phyloP scores from a whole-genome alignment of 2,113 vertebrate genomes.

The Catharus bicknelli region DNA sequence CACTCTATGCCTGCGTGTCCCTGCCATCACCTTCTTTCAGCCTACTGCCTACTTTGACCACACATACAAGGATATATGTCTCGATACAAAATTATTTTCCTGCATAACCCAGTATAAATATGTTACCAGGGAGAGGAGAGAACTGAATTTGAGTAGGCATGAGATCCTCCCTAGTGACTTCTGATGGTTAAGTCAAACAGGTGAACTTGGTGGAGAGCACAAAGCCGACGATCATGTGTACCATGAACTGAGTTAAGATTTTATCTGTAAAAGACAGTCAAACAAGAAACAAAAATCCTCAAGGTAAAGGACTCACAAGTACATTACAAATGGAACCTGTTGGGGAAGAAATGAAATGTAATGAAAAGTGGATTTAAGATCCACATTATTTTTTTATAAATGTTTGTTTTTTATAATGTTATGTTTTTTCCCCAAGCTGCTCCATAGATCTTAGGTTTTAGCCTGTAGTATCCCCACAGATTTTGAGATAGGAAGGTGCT shows the following conservation, averaged over 20 bases:
- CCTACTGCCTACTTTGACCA: not conserved
- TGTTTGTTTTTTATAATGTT: not conserved
- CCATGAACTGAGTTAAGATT: not conserved
- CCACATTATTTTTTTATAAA: not conserved
- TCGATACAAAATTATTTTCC: not conserved
- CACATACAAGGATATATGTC: not conserved
- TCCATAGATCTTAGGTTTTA: not conserved
- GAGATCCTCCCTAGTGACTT: not conserved
- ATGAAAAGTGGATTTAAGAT: not conserved
- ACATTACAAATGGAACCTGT: not conserved
- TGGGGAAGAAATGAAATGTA: not conserved
- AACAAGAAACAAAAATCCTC: not conserved
- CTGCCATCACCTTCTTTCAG: not conserved
- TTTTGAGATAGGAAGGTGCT: not conserved
- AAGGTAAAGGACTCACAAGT: not conserved
- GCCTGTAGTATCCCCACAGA: not conserved
- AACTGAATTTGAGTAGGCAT: not conserved
- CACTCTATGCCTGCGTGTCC: fast-evolving
- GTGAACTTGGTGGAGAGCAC: not conserved
- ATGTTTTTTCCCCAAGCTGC: not conserved
- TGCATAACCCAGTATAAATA: not conserved
- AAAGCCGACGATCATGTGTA: not conserved
- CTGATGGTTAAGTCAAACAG: not conserved
- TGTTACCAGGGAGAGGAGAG: not conserved
- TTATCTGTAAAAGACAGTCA: not conserved